Percentiles rank a stretch among this genome's conserved stretches.
phyloP scores from a whole-genome alignment of 2,113 vertebrate genomes.

The Callocephalon fimbriatum region DNA sequence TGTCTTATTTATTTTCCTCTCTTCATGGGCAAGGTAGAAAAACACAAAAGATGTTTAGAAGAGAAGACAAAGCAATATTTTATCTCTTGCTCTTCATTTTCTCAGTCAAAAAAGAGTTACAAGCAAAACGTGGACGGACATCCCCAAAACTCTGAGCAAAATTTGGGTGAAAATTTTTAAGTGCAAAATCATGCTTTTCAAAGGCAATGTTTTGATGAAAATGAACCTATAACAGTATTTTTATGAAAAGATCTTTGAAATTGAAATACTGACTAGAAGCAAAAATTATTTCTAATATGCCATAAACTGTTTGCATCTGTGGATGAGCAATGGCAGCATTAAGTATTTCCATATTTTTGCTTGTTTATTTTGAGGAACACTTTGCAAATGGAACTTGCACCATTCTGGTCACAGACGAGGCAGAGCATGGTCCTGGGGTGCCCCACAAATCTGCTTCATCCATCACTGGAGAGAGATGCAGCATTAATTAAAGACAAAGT shows the following conservation, averaged over 20 bases:
- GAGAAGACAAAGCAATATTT: background rate
- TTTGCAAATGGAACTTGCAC: background rate
- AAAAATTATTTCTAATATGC: background rate
- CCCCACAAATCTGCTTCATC: background rate
- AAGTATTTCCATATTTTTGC: background rate
- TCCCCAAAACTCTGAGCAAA: background rate
- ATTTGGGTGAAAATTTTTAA: background rate
- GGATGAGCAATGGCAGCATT: background rate
- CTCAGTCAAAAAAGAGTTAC: background rate
- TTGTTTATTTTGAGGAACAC: background rate
- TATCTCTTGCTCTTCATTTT: background rate
- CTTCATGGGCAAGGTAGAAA: background rate
- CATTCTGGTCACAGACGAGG: background rate
- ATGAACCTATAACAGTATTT: background rate
- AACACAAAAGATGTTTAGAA: background rate
- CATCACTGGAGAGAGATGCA: rapidly evolving
- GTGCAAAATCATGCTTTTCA: background rate
- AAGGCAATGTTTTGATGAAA: background rate
- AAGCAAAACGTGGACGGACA: background rate
- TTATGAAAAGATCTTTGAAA: background rate
- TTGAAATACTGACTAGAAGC: background rate
- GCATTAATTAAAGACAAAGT: background rate
- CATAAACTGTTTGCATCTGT: background rate
- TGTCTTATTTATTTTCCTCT: background rate
- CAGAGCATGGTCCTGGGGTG: background rate